Evolutionary conservation across 2,797 vertebrate species (phyloP).

Genomic region (Syndactyla subalaris): DNA sequence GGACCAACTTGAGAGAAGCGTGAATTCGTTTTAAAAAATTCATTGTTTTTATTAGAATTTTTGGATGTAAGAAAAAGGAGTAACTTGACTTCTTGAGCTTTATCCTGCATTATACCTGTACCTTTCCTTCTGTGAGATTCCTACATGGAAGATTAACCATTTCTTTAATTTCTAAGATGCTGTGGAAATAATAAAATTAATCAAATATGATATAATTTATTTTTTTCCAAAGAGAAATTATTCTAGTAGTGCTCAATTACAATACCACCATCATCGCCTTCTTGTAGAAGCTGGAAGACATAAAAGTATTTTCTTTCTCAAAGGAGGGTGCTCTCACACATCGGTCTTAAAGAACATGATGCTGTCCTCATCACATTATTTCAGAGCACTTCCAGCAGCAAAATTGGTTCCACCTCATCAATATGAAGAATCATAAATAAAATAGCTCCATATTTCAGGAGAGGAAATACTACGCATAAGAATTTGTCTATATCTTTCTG

Average conservation of each 20-base stretch:
- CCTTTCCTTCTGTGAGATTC: neutral
- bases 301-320: neutral
- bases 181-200: constrained; percentile 28
- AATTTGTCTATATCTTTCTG: neutral
- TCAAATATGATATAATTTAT: constrained; percentile 54
- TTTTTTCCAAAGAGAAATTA: constrained; percentile 45
- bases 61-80: neutral
- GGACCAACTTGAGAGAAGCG: neutral
- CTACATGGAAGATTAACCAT: neutral
- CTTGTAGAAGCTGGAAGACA: neutral
- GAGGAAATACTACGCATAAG: neutral
- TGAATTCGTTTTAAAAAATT: neutral
- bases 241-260: neutral
- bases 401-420: neutral
- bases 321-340: neutral
- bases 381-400: neutral
- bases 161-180: constrained; percentile 58
- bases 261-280: neutral
- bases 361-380: neutral
- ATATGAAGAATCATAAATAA: neutral
- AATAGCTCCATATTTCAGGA: neutral
- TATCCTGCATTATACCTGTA: neutral
- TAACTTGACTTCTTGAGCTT: neutral
- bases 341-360: neutral
- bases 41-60: neutral